These are phyloP conservation scores for Zophobas atratus DNA, from an alignment of 1,140 invertebrate species.

Conservation along the genomic window DNA sequence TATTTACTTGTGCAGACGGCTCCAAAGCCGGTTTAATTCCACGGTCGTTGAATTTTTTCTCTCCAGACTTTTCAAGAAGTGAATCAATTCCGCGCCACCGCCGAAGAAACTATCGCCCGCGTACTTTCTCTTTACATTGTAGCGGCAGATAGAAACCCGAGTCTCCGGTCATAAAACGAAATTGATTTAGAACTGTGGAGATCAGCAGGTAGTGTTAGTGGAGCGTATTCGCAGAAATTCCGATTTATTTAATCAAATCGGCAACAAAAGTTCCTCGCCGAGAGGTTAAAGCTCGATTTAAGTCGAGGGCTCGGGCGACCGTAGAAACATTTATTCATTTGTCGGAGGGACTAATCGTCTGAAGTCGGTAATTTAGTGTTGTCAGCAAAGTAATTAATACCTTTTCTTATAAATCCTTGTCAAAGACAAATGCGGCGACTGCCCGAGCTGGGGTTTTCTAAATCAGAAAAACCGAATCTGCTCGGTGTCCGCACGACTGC, in stretches of 20 bases:
- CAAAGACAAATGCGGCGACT: conserved; percentile 41
- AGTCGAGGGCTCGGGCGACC: not conserved
- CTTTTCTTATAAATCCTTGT: conserved; percentile 46
- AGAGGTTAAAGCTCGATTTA: conserved; percentile 1
- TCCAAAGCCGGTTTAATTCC: no score
- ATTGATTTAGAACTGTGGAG: conserved; percentile 35
- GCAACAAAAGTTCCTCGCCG: not conserved
- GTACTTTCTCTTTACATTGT: conserved; percentile 33
- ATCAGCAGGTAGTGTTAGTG: conserved; percentile 26
- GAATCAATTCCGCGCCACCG: no score
- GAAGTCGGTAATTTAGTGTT: conserved; percentile 28
- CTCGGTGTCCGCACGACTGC: conserved; percentile 48
- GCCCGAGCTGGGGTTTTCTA: conserved; percentile 26
- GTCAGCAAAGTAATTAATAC: conserved; percentile 46
- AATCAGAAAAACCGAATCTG: conserved; percentile 45
- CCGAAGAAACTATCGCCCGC: no score
- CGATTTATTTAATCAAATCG: conserved; percentile 34
- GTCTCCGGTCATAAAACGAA: conserved; percentile 33
- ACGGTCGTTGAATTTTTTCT: no score
- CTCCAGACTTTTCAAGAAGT: no score
- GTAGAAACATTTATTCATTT: conserved; percentile 28
- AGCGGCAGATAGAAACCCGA: conserved; percentile 4
- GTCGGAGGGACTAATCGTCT: conserved; percentile 29
- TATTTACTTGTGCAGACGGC: no score
- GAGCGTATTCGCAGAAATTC: conserved; percentile 29